Evolutionary conservation across 2,797 vertebrate genomes (phyloP).

Genomic region (Ceryle rudis): DNA sequence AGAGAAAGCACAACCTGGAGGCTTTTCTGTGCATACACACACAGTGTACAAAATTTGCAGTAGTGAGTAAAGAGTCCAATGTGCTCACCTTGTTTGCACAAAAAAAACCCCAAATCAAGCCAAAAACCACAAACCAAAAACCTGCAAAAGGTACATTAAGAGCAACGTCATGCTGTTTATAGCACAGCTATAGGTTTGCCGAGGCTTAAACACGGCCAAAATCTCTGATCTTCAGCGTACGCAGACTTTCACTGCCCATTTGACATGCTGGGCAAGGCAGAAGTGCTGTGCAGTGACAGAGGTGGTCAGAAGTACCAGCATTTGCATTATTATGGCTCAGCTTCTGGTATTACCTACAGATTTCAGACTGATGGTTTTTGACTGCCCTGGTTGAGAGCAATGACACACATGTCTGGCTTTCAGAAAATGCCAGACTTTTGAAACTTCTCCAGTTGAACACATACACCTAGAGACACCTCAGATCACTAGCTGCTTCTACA

Average conservation of each 20-base stretch:
- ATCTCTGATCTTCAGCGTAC: not conserved
- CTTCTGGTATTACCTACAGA: not conserved
- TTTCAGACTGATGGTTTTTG: accelerated
- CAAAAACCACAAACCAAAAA: not conserved
- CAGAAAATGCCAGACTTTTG: not conserved
- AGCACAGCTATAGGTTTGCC: not conserved
- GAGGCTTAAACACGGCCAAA: not conserved
- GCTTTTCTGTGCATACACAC: not conserved
- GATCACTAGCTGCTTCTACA: not conserved
- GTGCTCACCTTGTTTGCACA: not conserved
- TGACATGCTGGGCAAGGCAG: not conserved
- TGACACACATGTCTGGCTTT: not conserved
- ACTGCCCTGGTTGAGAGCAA: not conserved
- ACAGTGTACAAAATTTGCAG: not conserved
- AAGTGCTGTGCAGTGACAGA: not conserved
- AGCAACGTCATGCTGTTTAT: not conserved
- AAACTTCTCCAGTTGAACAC: not conserved
- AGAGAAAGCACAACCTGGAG: not conserved
- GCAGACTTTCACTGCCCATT: not conserved
- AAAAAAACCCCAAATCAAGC: not conserved
- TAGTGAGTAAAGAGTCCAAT: not conserved
- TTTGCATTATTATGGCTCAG: not conserved
- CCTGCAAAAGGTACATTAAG: not conserved
- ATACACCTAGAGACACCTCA: not conserved
- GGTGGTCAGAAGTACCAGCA: not conserved